A percentile compares a stretch with the other conserved stretches of the same genome.
phyloP scores from a whole-genome alignment of 2,113 vertebrate species.

The Xenopus tropicalis region UCB_Xtro_10.0 CM004449.2:85775001-85775500 shows the following conservation, averaged over 20 bases:
- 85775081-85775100: slow-evolving; percentile 88
- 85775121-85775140: slow-evolving; percentile 80
- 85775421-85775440: slow-evolving; percentile 96
- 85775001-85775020: slow-evolving; percentile 53
- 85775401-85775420: slow-evolving; percentile 96
- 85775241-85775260: no score
- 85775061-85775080: slow-evolving; percentile 95
- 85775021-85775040: slow-evolving; percentile 57
- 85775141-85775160: no score
- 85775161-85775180: background rate
- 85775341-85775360: background rate
- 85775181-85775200: background rate
- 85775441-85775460: slow-evolving; percentile 91
- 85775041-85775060: slow-evolving; percentile 82
- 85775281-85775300: no score
- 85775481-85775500: slow-evolving; percentile 97
- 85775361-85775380: background rate
- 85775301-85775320: no score
- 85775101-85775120: slow-evolving; percentile 93
- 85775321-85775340: fast-evolving
- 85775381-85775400: slow-evolving; percentile 57
- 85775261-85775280: no score
- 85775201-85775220: background rate
- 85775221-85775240: background rate
- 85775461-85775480: slow-evolving; percentile 91